Evolutionary conservation across 1,140 invertebrate species (phyloP).

Genomic region (Idris sp.): DNA sequence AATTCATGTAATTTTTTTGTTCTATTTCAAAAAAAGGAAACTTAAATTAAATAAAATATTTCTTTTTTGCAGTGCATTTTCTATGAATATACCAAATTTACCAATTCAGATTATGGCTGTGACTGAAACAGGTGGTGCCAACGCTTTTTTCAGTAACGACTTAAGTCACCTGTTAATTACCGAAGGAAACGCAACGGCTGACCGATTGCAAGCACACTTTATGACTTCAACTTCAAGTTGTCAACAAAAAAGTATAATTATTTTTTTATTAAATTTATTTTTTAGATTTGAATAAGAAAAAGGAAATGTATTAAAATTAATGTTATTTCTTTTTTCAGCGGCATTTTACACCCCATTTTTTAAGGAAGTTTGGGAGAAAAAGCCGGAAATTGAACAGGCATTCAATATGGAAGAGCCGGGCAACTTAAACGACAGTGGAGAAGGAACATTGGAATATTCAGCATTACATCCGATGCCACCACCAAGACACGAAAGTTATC

Average conservation of each 20-base stretch:
- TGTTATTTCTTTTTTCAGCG: conserved; percentile 80
- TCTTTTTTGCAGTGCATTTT: conserved; percentile 90
- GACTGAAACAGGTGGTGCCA: conserved; percentile 90
- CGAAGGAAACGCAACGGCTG: conserved; percentile 95
- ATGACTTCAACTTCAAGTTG: conserved; percentile 90
- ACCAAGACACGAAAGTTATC: conserved; percentile 85
- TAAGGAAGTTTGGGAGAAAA: conserved; percentile 96
- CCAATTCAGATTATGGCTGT: conserved; percentile 97
- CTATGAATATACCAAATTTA: conserved; percentile 94
- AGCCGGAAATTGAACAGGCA: conserved; percentile 95
- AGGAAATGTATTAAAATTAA: conserved; percentile 20
- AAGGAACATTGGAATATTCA: conserved; percentile 84
- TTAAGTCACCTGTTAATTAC: conserved; percentile 93
- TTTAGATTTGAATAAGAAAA: conserved; percentile 15
- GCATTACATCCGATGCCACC: conserved; percentile 83
- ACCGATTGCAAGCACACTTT: conserved; percentile 93
- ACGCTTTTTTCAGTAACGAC: conserved; percentile 94
- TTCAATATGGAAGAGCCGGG: conserved; percentile 91
- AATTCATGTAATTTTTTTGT: too few species aligned
- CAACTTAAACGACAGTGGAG: conserved; percentile 83
- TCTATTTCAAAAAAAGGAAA: too few species aligned
- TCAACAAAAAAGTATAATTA: conserved; percentile 90
- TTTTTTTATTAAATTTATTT: too few species aligned
- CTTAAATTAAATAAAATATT: too few species aligned
- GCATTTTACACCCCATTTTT: conserved; percentile 97